Percentiles rank a stretch among this genome's conserved stretches.
Conservation (phyloP, 2,113 vertebrate genomes). For the Gambusia holbrooki region DNA sequence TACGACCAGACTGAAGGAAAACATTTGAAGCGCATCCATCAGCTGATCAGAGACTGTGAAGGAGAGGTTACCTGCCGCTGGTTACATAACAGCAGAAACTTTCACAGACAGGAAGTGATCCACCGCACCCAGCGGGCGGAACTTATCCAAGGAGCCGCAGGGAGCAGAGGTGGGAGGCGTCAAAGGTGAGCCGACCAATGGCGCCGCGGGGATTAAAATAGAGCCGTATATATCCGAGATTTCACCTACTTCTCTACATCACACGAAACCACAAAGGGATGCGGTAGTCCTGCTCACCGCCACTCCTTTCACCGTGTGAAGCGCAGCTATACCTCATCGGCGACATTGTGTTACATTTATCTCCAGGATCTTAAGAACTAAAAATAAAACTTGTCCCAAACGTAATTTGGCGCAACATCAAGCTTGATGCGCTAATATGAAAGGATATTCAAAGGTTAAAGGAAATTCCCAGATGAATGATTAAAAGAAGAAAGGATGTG, state of each 20-base stretch:
- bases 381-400: neutral
- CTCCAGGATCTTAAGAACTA: neutral
- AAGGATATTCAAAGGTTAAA: neutral
- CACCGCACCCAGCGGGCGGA: conserved; percentile 18
- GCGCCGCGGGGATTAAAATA: conserved; percentile 76
- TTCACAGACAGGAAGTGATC: conserved; percentile 7
- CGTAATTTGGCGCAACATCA: too few species aligned
- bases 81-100: conserved; percentile 20
- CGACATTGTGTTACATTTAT: neutral
- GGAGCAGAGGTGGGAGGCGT: conserved; percentile 42
- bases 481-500: neutral
- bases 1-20: neutral
- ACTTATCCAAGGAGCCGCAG: conserved; percentile 10
- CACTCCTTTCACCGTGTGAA: neutral
- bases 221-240: conserved; percentile 75
- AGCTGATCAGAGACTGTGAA: neutral
- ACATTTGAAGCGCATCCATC: neutral
- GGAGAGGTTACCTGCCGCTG: neutral
- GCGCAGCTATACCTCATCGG: neutral
- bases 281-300: neutral
- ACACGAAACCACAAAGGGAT: conserved; percentile 19
- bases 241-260: conserved; percentile 29
- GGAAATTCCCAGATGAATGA: neutral
- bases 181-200: conserved; percentile 69
- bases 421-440: neutral